A percentile compares a stretch with the other conserved stretches of the same genome.
Conservation (phyloP, 2,797 vertebrate species). For the Pelodytes ibericus region DNA sequence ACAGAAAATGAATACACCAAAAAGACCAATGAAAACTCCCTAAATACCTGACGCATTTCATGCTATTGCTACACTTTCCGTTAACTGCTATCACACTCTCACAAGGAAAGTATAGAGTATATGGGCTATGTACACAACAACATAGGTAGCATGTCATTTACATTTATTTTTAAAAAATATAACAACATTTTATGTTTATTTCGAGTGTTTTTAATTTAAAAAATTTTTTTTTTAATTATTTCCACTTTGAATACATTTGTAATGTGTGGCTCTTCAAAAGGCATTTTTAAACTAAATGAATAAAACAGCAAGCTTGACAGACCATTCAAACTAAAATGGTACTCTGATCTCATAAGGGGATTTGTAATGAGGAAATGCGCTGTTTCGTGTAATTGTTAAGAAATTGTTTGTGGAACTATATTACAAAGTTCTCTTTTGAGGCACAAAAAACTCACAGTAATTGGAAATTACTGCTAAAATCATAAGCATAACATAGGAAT, state of each 20-base stretch:
- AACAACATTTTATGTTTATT: too few species aligned
- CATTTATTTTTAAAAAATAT: too few species aligned
- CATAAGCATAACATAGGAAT: slow-evolving; percentile 34
- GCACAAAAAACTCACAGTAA: slow-evolving; percentile 36
- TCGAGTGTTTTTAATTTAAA: too few species aligned
- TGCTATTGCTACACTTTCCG: too few species aligned
- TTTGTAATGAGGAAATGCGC: slow-evolving; percentile 9
- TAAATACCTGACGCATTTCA: too few species aligned
- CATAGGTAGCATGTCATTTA: too few species aligned
- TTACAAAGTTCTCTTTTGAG: slow-evolving; percentile 26
- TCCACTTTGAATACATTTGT: not conserved
- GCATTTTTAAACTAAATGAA: not conserved
- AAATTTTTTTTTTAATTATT: not conserved
- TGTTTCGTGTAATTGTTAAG: slow-evolving; percentile 19
- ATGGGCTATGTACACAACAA: too few species aligned
- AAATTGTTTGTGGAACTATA: slow-evolving; percentile 35
- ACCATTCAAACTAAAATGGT: slow-evolving; percentile 1
- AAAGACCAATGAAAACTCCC: too few species aligned
- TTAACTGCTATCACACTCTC: too few species aligned
- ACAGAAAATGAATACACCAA: too few species aligned
- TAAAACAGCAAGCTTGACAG: not conserved
- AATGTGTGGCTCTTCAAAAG: not conserved
- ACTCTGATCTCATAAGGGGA: slow-evolving; percentile 1
- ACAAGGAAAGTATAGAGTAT: too few species aligned
- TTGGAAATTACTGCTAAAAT: slow-evolving; percentile 17